phyloP scores from a whole-genome alignment of 2,888 invertebrate species.

The Belgica antarctica region DNA sequence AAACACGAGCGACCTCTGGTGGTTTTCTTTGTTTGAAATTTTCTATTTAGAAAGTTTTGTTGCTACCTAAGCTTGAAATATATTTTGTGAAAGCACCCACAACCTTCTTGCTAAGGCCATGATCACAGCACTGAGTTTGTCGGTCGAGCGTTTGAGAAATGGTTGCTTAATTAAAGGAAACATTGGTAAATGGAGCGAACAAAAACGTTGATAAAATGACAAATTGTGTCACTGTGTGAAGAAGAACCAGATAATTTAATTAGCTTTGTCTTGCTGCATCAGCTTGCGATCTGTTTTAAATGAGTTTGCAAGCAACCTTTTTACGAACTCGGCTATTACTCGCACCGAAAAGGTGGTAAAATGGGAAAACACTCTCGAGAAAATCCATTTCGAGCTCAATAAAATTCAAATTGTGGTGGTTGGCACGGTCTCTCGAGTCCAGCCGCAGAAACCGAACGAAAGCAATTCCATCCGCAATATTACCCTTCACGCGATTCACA shows the following conservation, averaged over 20 bases:
- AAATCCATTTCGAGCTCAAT: neutral
- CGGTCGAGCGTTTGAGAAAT: constrained; percentile 9
- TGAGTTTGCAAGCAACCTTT: no score
- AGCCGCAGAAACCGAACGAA: constrained; percentile 2
- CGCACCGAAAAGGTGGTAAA: no score
- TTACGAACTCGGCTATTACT: no score
- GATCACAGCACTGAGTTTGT: no score
- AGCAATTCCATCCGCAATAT: constrained; percentile 22
- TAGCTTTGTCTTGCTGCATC: no score
- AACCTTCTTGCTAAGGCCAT: no score
- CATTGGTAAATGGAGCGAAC: neutral
- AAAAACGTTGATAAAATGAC: neutral
- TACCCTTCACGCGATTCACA: constrained; percentile 32
- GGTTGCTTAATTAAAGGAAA: constrained; percentile 35
- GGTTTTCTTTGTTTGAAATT: no score
- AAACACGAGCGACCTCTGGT: no score
- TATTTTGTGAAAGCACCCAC: no score
- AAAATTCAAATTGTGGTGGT: constrained; percentile 6
- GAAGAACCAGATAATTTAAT: constrained; percentile 24
- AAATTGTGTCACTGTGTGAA: constrained; percentile 34
- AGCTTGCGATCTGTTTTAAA: no score
- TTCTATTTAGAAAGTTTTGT: no score
- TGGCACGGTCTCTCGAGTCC: neutral
- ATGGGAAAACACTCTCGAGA: neutral
- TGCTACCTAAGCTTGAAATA: no score